Evolutionary conservation across 2,113 vertebrate species (phyloP).

Genomic region (Triplophysa rosa): DNA sequence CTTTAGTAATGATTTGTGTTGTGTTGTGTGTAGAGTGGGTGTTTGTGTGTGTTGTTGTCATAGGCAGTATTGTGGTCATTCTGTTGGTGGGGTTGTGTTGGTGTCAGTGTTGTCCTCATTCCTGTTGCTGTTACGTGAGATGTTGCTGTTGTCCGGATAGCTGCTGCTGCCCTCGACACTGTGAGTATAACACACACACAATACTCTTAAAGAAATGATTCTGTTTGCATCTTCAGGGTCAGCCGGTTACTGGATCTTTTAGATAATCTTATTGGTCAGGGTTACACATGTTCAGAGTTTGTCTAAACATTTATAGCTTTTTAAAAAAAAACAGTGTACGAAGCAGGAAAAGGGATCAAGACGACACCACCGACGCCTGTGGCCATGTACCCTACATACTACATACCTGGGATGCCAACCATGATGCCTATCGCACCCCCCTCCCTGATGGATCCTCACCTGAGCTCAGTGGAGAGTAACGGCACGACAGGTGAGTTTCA

Average conservation of each 20-base stretch:
- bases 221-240: too few relatives aligned
- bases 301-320: not conserved
- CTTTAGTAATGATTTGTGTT: not conserved
- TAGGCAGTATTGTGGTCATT: conserved; percentile 84
- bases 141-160: conserved; percentile 93
- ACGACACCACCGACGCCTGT: conserved; percentile 76
- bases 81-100: conserved; percentile 91
- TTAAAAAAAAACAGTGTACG: conserved; percentile 81
- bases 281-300: too few relatives aligned
- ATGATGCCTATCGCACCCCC: conserved; percentile 84
- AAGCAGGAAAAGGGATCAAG: conserved; percentile 93
- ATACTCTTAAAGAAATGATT: not conserved
- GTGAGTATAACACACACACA: conserved; percentile 75
- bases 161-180: conserved; percentile 92
- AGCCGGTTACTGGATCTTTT: too few relatives aligned
- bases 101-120: conserved; percentile 98
- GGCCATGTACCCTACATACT: conserved; percentile 86
- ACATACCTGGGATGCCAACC: conserved; percentile 86
- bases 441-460: conserved; percentile 85
- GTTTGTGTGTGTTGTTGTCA: conserved; percentile 86
- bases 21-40: conserved; percentile 84
- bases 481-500: conserved; percentile 62
- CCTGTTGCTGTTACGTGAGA: conserved; percentile 94
- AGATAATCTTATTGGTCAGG: too few relatives aligned
- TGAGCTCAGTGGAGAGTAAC: conserved; percentile 71